Evolutionary conservation across 2,113 vertebrate genomes (phyloP).

Genomic region (Microtus richardsoni): DNA sequence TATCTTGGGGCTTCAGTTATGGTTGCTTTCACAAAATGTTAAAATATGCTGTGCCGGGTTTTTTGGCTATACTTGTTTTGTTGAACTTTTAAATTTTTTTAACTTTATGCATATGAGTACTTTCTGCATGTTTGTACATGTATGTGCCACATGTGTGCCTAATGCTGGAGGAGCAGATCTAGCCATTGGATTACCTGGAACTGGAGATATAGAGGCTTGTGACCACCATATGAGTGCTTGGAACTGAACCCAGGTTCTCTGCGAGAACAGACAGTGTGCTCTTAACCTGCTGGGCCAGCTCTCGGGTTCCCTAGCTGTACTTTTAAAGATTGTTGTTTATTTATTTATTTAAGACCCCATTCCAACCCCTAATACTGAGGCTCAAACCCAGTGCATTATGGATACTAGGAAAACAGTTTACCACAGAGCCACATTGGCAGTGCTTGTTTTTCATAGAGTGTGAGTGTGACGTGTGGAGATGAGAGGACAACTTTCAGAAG

Average conservation of each 20-base stretch:
- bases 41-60: not conserved
- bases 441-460: not conserved
- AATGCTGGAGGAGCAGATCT: not conserved
- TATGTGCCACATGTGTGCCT: no score
- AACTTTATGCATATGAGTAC: not conserved
- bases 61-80: not conserved
- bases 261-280: not conserved
- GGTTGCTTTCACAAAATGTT: conserved; percentile 49
- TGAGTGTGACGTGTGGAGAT: not conserved
- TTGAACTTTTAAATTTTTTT: not conserved
- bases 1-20: conserved; percentile 44
- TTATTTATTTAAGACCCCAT: not conserved
- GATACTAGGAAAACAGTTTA: not conserved
- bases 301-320: not conserved
- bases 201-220: not conserved
- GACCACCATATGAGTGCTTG: not conserved
- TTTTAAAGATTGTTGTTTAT: not conserved
- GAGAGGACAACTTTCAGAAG: no score
- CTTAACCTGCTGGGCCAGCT: not conserved
- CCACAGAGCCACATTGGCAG: not conserved
- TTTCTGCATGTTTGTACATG: not conserved
- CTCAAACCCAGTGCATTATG: not conserved
- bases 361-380: not conserved
- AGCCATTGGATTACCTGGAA: no score
- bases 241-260: not conserved